Evolutionary conservation across 2,888 invertebrate genomes (phyloP).

Genomic region (Scrobipalpa costella): DNA sequence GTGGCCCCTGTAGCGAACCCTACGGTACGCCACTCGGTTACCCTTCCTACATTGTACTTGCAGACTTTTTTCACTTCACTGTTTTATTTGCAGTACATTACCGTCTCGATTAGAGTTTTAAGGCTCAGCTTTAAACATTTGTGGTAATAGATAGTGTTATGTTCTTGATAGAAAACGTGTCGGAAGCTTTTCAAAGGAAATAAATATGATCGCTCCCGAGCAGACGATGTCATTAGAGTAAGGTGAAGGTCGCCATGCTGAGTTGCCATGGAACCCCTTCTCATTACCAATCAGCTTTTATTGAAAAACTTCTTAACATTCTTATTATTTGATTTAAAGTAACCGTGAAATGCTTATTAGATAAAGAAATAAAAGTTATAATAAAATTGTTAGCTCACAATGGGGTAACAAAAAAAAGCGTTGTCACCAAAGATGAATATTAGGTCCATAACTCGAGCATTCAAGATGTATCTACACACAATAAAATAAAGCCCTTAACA

Average conservation of each 20-base stretch:
- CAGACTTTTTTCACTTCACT: background rate
- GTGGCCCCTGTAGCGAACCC: conserved; percentile 52
- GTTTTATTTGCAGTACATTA: conserved; percentile 40
- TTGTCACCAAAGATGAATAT: conserved; percentile 21
- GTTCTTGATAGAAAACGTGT: conserved; percentile 32
- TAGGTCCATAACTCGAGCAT: conserved; percentile 18
- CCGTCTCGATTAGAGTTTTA: conserved; percentile 26
- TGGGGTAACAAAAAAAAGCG: conserved; percentile 7
- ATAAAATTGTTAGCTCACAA: conserved; percentile 13
- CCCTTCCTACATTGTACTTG: conserved; percentile 5
- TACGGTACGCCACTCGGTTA: conserved; percentile 46
- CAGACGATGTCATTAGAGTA: conserved; percentile 57
- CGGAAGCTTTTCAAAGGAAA: conserved; percentile 40
- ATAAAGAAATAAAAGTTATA: conserved; percentile 8
- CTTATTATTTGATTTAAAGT: background rate
- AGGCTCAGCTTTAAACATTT: background rate
- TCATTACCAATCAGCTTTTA: conserved; percentile 54
- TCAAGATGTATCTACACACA: conserved; percentile 26
- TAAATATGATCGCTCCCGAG: conserved; percentile 34
- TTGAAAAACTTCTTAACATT: conserved; percentile 38
- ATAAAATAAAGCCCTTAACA: conserved; percentile 43
- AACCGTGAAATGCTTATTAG: background rate
- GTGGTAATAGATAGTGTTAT: conserved; percentile 38
- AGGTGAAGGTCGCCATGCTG: conserved; percentile 61
- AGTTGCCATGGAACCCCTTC: conserved; percentile 55